Base-by-base conservation (phyloP, 2,113 vertebrate species). In the Tyrannus savana region DNA sequence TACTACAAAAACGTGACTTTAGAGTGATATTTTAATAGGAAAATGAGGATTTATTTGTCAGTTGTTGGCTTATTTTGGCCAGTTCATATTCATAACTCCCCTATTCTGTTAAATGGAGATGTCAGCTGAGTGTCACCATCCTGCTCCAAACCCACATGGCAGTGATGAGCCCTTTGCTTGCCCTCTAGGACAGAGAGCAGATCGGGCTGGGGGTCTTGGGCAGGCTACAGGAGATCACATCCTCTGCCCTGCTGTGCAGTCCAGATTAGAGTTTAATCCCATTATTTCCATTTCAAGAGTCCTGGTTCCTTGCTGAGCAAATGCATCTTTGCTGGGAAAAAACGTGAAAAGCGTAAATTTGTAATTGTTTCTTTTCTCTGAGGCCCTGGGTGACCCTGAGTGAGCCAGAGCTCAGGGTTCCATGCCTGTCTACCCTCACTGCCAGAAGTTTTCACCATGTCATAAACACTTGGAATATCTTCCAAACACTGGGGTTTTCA, bases 291-390 rank as follows among this genome's bases (percentile, higher is more conserved):
- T 44, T 55, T 77, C 52, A 60, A 50, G 55, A 46, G 24, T 46
- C 14, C 3, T 35, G 24, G 23, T 19, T 78, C 72, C 16, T 66
- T 31, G 16, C 41, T 78, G 21, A 76, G 55, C 14, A 59, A 52
- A n/a, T 14, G 12, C 46, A 63, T 80, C 13, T 86, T 72, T 71
- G 24, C 44, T 78, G 77, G 27, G 66, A 50, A 76, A 53, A 87
- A 8, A 7, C 0, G 5, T 62, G n/a, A 30, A 47, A 75, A 42
- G 33, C 41, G 7, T 0, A 23, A 3, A 3, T 33, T 71, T 37
- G 19, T 12, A 50, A 24, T 78, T 3, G 7, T 24, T 30, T 10
- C 58, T 66, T 59, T 44, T 3, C 9, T 21, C 6, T 44, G 18
- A 68, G 56, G 49, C 19, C 10, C 18, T 71, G 46, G 2, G 7